phyloP scores from a whole-genome alignment of 1,140 invertebrate genomes.

The Ylistrum balloti region DNA sequence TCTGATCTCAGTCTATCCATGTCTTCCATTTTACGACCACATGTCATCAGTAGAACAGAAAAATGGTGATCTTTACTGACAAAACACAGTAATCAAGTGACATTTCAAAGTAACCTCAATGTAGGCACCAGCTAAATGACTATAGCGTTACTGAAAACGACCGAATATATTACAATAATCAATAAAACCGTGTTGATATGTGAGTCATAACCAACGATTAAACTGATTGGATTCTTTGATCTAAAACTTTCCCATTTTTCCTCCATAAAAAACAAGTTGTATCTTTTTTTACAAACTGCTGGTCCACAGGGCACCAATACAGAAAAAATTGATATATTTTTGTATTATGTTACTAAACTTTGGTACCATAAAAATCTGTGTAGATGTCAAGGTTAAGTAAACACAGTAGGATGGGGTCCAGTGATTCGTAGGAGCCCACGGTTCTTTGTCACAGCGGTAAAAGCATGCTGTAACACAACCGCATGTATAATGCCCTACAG shows the following conservation, averaged over 20 bases:
- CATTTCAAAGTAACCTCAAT: neutral
- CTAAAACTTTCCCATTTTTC: slow-evolving; percentile 17
- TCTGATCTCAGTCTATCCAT: neutral
- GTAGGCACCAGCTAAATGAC: slow-evolving; percentile 23
- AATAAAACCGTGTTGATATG: slow-evolving; percentile 5
- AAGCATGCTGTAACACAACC: neutral
- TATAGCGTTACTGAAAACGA: neutral
- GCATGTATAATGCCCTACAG: neutral
- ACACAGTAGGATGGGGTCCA: neutral
- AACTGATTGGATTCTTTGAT: slow-evolving; percentile 27
- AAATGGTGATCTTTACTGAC: neutral
- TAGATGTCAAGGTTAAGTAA: neutral
- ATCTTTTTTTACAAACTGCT: neutral
- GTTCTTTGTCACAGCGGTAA: neutral
- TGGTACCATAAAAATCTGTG: neutral
- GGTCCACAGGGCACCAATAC: neutral
- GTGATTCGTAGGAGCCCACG: neutral
- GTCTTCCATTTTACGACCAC: neutral
- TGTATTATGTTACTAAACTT: slow-evolving; percentile 11
- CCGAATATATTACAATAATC: neutral
- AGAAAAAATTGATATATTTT: neutral
- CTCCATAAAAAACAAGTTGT: slow-evolving; percentile 33
- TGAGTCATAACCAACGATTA: slow-evolving; percentile 27
- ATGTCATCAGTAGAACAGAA: neutral
- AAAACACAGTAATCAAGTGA: neutral